phyloP scores from a whole-genome alignment of 2,888 invertebrate species.

The Eupithecia centaureata region DNA sequence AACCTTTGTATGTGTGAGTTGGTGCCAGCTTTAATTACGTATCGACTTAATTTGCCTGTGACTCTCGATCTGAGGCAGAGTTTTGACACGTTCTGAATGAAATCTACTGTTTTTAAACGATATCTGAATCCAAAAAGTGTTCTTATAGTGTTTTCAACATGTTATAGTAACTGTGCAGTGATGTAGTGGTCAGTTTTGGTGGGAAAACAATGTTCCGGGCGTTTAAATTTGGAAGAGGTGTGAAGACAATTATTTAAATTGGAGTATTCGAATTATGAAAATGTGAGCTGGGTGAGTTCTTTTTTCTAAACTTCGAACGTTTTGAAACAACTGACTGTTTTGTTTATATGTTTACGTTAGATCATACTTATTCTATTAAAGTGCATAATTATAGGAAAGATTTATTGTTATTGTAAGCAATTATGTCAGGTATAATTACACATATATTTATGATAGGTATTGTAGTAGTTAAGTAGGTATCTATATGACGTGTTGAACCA shows the following conservation, averaged over 20 bases:
- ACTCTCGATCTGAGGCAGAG: slow-evolving; percentile 62
- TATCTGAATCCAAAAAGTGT: slow-evolving; percentile 47
- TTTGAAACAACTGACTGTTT: not conserved
- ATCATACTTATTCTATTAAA: not conserved
- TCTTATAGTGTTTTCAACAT: slow-evolving; percentile 40
- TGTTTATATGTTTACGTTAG: not conserved
- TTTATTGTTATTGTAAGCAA: slow-evolving; percentile 12
- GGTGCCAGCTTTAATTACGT: slow-evolving; percentile 82
- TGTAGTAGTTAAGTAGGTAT: too few species aligned
- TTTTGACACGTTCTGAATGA: slow-evolving; percentile 50
- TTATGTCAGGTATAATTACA: slow-evolving; percentile 20
- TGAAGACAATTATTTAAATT: slow-evolving; percentile 40
- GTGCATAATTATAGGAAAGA: slow-evolving; percentile 5
- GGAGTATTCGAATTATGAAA: slow-evolving; percentile 43
- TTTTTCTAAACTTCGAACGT: not conserved
- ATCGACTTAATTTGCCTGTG: slow-evolving; percentile 83
- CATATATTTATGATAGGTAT: slow-evolving; percentile 28
- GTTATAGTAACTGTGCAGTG: slow-evolving; percentile 29
- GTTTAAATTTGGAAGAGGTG: slow-evolving; percentile 34
- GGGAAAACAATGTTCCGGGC: slow-evolving; percentile 54
- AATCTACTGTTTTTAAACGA: slow-evolving; percentile 33
- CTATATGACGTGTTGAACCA: slow-evolving; percentile 30
- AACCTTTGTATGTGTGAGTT: slow-evolving; percentile 81
- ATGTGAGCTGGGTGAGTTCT: slow-evolving; percentile 45
- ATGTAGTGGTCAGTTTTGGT: slow-evolving; percentile 57